phyloP scores from a whole-genome alignment of 2,113 vertebrate species.

The Hylia prasina region DNA sequence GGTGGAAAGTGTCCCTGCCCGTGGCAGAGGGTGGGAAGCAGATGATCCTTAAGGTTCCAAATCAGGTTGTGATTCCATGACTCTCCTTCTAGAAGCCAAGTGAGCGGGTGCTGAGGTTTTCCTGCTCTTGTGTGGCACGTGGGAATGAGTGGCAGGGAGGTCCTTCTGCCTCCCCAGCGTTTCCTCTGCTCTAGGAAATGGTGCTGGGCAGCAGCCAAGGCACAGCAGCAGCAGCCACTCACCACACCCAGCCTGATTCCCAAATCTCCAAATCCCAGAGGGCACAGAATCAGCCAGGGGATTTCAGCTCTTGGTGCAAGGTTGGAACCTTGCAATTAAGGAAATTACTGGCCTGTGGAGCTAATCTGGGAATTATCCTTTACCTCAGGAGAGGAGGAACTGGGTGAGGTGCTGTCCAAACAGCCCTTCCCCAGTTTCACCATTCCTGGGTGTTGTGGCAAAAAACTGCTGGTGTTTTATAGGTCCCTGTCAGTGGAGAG shows the following conservation, averaged over 20 bases:
- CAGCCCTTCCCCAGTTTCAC: background rate
- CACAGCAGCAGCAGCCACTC: background rate
- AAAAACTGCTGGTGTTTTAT: fast-evolving
- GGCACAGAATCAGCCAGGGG: background rate
- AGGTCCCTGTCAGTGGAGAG: background rate
- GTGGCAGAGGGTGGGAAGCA: background rate
- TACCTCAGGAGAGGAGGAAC: background rate
- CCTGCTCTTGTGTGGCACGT: background rate
- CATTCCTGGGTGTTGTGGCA: background rate
- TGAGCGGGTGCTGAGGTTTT: background rate
- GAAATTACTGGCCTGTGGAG: fast-evolving
- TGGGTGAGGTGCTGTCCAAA: background rate
- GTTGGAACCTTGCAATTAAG: background rate
- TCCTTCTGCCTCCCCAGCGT: fast-evolving
- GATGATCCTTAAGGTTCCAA: background rate
- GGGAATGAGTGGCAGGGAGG: background rate
- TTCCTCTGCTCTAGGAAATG: background rate
- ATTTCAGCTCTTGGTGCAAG: background rate
- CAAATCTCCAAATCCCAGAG: background rate
- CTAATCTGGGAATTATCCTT: background rate
- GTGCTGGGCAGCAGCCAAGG: background rate
- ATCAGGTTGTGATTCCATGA: background rate
- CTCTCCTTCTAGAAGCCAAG: background rate
- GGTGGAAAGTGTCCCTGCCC: background rate
- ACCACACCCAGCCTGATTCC: background rate